Conservation (phyloP, 2,888 invertebrate genomes). For the Trissolcus japonicus region DNA sequence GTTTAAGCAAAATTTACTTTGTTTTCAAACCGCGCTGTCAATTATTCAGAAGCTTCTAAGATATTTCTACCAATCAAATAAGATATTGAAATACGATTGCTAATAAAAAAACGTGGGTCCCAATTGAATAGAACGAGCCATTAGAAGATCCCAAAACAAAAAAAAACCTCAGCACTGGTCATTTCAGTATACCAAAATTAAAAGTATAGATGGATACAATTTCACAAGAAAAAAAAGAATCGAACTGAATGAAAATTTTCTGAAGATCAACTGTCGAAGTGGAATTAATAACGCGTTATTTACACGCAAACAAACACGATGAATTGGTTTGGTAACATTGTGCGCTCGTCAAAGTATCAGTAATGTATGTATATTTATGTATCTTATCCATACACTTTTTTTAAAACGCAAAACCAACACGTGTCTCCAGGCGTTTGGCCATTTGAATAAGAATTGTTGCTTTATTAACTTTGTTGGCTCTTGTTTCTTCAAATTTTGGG, state of each 20-base stretch:
- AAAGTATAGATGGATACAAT: neutral
- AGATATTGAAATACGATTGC: too few relatives aligned
- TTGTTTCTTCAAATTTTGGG: conserved; percentile 23
- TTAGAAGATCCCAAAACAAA: too few relatives aligned
- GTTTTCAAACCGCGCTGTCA: conserved; percentile 21
- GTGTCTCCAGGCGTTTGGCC: conserved; percentile 14
- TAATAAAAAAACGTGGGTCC: too few relatives aligned
- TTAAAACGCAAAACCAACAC: conserved; percentile 21
- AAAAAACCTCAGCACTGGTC: too few relatives aligned
- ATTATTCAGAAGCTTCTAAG: conserved; percentile 32
- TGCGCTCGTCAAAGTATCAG: neutral
- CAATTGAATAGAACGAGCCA: too few relatives aligned
- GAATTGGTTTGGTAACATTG: conserved; percentile 19
- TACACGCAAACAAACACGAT: conserved; percentile 23
- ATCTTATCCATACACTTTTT: conserved; percentile 27
- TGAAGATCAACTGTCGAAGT: neutral
- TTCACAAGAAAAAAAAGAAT: neutral
- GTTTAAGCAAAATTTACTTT: conserved; percentile 35
- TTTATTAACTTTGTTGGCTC: conserved; percentile 28
- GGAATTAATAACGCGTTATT: conserved; percentile 13
- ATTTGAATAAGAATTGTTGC: conserved; percentile 40
- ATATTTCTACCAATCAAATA: conserved; percentile 7
- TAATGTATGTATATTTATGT: conserved; percentile 41
- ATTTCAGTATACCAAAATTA: too few relatives aligned
- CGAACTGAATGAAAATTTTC: conserved; percentile 6